A percentile compares a stretch with the other conserved stretches of the same genome.
Evolutionary conservation across 1,140 invertebrate species (phyloP).

Genomic region (Ectropis grisescens): DNA sequence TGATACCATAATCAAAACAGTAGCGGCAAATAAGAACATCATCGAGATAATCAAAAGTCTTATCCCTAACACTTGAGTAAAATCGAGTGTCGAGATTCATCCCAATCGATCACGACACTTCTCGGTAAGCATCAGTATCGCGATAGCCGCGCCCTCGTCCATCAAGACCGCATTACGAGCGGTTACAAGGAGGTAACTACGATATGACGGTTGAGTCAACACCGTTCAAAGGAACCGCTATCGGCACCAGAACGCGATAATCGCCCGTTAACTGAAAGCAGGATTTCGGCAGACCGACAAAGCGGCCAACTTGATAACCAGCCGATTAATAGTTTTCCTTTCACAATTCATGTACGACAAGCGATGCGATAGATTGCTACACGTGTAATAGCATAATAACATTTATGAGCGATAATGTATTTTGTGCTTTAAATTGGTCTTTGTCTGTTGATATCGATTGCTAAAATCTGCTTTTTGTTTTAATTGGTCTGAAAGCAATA

Average conservation of each 20-base stretch:
- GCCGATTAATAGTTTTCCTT: slow-evolving; percentile 57
- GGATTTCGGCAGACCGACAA: slow-evolving; percentile 79
- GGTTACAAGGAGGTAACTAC: slow-evolving; percentile 51
- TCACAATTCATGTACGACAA: slow-evolving; percentile 40
- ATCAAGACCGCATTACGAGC: slow-evolving; percentile 62
- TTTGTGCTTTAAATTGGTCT: too few species aligned
- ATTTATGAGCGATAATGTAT: too few species aligned
- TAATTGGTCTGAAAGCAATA: too few species aligned
- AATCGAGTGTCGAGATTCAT: too few species aligned
- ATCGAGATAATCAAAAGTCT: too few species aligned
- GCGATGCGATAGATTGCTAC: slow-evolving; percentile 33
- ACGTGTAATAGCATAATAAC: slow-evolving; percentile 29
- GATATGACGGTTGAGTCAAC: slow-evolving; percentile 54
- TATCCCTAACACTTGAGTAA: too few species aligned
- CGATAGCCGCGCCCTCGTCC: slow-evolving; percentile 49
- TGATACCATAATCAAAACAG: too few species aligned
- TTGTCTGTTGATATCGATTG: too few species aligned
- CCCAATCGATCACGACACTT: slow-evolving; percentile 13
- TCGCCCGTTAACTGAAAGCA: slow-evolving; percentile 91
- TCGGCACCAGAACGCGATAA: slow-evolving; percentile 58
- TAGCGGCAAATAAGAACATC: too few species aligned
- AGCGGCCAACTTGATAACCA: slow-evolving; percentile 39
- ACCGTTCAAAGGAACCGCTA: slow-evolving; percentile 56
- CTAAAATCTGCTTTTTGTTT: too few species aligned
- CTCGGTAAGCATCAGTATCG: slow-evolving; percentile 33